A percentile compares a stretch with the other conserved stretches of the same genome.
phyloP scores from a whole-genome alignment of 2,888 invertebrate genomes.

The Corythucha ciliata region DNA sequence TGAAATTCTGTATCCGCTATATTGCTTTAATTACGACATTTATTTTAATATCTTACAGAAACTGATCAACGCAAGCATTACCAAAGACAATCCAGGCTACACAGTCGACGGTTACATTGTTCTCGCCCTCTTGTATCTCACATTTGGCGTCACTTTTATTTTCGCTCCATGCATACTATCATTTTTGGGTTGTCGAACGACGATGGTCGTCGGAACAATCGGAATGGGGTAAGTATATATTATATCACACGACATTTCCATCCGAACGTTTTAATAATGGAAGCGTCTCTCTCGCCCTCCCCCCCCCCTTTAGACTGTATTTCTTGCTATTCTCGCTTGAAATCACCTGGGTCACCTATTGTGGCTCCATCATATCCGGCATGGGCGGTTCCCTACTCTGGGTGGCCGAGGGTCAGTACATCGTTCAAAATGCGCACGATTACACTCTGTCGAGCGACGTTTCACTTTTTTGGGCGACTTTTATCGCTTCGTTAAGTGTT shows the following conservation, averaged over 20 bases:
- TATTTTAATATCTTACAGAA: too few relatives aligned
- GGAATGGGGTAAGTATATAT: constrained; percentile 28
- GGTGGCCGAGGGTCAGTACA: constrained; percentile 33
- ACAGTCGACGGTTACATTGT: constrained; percentile 29
- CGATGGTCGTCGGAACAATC: constrained; percentile 25
- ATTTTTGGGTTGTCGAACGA: constrained; percentile 23
- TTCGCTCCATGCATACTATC: constrained; percentile 27
- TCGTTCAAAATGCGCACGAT: constrained; percentile 28
- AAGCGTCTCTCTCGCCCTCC: background rate
- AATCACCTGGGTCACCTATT: constrained; percentile 30
- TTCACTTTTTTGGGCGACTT: constrained; percentile 33
- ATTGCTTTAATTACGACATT: too few relatives aligned
- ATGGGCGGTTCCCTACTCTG: constrained; percentile 31
- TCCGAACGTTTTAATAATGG: too few relatives aligned
- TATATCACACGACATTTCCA: too few relatives aligned
- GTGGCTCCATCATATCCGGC: constrained; percentile 30
- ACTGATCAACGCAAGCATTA: constrained; percentile 28
- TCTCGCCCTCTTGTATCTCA: constrained; percentile 25
- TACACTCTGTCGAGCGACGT: constrained; percentile 29
- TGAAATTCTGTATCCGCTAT: too few relatives aligned
- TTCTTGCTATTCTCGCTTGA: constrained; percentile 29
- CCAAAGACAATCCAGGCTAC: constrained; percentile 28
- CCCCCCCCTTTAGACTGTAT: constrained; percentile 26
- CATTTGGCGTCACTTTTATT: constrained; percentile 27
- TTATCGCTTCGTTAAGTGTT: constrained; percentile 31